Evolutionary conservation across 2,113 vertebrate genomes (phyloP).

Genomic region (Sisor rabdophorus): DNA sequence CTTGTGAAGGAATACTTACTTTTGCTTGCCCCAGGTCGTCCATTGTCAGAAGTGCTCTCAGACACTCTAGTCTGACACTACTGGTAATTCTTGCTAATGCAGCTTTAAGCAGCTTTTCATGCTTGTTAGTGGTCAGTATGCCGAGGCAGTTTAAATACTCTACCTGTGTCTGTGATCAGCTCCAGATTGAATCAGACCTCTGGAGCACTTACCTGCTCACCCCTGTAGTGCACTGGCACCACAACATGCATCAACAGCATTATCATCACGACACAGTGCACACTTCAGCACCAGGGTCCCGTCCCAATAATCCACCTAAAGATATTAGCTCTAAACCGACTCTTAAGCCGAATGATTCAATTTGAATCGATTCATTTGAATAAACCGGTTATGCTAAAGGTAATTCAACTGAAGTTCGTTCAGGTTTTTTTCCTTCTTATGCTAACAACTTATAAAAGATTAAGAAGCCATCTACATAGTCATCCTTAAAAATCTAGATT

Average conservation of each 20-base stretch:
- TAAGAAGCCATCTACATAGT: neutral
- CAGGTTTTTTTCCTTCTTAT: neutral
- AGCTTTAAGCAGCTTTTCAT: constrained; percentile 8
- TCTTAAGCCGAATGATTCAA: neutral
- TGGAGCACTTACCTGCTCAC: constrained; percentile 53
- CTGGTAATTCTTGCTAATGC: neutral
- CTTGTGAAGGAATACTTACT: constrained; percentile 52
- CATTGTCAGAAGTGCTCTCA: constrained; percentile 24
- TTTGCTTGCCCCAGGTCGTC: constrained; percentile 21
- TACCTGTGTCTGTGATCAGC: constrained; percentile 53
- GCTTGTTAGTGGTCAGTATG: constrained; percentile 19
- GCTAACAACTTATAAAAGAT: neutral
- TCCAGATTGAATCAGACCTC: constrained; percentile 39
- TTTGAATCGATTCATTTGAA: constrained; percentile 15
- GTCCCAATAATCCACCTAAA: neutral
- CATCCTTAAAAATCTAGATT: neutral
- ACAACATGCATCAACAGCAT: constrained; percentile 18
- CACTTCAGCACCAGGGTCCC: neutral
- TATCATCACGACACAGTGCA: neutral
- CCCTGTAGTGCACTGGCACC: constrained; percentile 19
- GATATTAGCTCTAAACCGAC: neutral
- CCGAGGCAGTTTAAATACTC: constrained; percentile 46
- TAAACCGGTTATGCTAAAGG: neutral
- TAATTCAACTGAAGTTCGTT: neutral
- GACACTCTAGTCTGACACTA: constrained; percentile 10